Evolutionary conservation across 2,797 vertebrate species (phyloP).

Genomic region (Thalassophryne amazonica): DNA sequence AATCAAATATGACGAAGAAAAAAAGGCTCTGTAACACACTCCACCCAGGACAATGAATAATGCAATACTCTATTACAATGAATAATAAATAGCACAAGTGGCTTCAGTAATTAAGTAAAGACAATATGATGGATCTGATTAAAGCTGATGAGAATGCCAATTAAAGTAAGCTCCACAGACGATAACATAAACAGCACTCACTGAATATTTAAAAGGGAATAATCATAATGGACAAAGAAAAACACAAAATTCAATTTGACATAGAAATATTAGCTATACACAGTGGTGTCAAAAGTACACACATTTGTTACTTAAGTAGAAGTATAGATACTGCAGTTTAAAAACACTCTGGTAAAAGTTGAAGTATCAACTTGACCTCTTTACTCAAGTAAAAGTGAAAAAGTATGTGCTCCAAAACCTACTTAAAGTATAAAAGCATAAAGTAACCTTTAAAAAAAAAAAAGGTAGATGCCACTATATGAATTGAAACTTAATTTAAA

Average conservation of each 20-base stretch:
- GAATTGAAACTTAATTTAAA: no score
- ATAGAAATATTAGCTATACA: no score
- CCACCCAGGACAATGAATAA: background rate
- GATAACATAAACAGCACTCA: conserved; percentile 21
- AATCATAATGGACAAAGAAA: background rate
- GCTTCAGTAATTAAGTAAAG: conserved; percentile 29
- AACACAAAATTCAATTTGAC: conserved; percentile 4
- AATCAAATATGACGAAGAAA: background rate
- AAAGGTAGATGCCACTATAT: no score
- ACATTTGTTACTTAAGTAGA: no score
- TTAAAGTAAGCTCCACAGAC: conserved; percentile 42
- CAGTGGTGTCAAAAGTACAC: no score
- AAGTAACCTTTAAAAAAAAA: no score
- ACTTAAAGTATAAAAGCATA: no score
- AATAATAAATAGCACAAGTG: conserved; percentile 24
- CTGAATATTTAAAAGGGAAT: conserved; percentile 23
- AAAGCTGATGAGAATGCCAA: conserved; percentile 43
- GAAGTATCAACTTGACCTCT: no score
- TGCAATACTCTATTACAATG: conserved; percentile 13
- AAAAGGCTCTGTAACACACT: background rate
- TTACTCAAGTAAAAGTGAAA: no score
- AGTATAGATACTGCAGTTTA: no score
- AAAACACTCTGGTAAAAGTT: no score
- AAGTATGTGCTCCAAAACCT: no score
- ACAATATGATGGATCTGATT: conserved; percentile 30